Conservation (phyloP, 2,797 vertebrate species). For the Chloroceryle amazona region DNA sequence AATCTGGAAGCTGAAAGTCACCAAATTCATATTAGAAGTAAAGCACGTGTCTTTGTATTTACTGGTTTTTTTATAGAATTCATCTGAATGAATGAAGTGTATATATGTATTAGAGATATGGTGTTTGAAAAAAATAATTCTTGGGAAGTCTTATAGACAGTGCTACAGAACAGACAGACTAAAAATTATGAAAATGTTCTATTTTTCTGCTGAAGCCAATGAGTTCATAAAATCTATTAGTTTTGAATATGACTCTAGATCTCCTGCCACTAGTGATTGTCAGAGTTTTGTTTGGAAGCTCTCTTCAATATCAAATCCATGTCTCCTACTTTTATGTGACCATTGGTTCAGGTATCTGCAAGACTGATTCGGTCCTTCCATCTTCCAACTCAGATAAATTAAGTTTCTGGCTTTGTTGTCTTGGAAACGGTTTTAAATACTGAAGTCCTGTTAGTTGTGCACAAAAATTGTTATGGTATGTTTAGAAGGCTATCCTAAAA, state of each 20-base stretch:
- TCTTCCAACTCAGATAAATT: not conserved
- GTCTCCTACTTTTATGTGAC: not conserved
- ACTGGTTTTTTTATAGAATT: not conserved
- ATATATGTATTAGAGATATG: not conserved
- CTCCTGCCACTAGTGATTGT: not conserved
- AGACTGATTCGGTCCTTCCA: not conserved
- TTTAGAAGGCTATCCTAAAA: not conserved
- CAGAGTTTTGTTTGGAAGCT: not conserved
- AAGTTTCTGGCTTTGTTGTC: constrained; percentile 9
- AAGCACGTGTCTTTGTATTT: not conserved
- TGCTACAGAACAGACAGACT: not conserved
- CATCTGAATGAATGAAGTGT: not conserved
- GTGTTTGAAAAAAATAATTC: not conserved
- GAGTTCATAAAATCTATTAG: not conserved
- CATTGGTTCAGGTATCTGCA: not conserved
- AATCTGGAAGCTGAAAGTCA: not conserved
- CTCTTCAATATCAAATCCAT: not conserved
- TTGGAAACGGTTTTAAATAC: constrained; percentile 48
- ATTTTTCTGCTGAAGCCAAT: not conserved
- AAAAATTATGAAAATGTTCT: not conserved
- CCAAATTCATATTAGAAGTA: not conserved
- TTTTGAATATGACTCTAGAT: not conserved
- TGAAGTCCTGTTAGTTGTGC: not conserved
- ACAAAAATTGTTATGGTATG: not conserved
- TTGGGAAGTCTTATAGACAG: not conserved